Evolutionary conservation across 2,113 vertebrate genomes (phyloP).

Genomic region (Saimiri boliviensis): DNA sequence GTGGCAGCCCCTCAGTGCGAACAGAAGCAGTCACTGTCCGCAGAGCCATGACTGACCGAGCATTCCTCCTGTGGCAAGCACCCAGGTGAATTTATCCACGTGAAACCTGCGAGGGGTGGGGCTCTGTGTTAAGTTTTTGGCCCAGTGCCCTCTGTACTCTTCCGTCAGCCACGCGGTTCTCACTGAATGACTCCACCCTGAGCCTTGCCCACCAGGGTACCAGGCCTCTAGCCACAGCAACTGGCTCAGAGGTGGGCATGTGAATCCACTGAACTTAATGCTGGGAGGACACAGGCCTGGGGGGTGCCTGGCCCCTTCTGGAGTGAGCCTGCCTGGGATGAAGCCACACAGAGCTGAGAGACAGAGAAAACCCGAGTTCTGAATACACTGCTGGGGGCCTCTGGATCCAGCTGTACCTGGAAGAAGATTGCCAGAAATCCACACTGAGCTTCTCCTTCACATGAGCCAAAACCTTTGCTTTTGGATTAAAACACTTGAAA

Average conservation of each 20-base stretch:
- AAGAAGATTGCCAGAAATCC: background rate
- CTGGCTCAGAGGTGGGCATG: fast-evolving
- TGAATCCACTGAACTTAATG: background rate
- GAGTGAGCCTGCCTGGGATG: background rate
- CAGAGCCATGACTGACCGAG: background rate
- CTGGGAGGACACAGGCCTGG: background rate
- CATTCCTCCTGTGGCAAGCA: background rate
- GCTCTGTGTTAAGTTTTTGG: fast-evolving
- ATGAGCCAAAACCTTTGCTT: background rate
- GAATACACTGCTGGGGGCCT: no score
- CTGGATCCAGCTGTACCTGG: background rate
- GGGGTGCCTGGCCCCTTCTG: background rate
- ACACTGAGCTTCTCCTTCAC: fast-evolving
- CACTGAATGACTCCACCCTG: background rate
- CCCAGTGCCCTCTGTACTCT: background rate
- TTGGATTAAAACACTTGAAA: background rate
- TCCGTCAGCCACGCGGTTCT: background rate
- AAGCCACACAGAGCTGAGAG: background rate
- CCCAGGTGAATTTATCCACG: fast-evolving
- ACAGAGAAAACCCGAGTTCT: background rate
- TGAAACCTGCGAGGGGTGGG: fast-evolving
- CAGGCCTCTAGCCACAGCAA: background rate
- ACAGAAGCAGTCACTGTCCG: background rate
- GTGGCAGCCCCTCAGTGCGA: fast-evolving
- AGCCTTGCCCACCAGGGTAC: background rate